A percentile compares a stretch with the other conserved stretches of the same genome.
Evolutionary conservation across 2,113 vertebrate species (phyloP).

Genomic region (Rhagologus leucostigma): DNA sequence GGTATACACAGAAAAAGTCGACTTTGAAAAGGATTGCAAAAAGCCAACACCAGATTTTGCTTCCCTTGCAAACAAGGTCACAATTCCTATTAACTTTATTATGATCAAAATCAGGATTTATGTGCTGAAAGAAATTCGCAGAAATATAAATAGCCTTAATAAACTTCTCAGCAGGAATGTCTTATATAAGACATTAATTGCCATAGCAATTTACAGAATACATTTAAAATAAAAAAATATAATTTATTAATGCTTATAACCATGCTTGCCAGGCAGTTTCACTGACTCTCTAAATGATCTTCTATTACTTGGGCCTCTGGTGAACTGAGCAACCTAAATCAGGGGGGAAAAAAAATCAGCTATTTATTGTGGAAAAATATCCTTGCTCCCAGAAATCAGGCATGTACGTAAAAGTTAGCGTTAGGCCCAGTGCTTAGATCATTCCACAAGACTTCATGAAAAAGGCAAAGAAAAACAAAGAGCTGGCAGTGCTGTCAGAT

Average conservation of each 20-base stretch:
- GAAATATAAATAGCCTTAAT: conserved; percentile 1
- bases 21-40: not conserved
- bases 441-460: not conserved
- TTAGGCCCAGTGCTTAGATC: not conserved
- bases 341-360: not conserved
- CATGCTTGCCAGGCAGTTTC: not conserved
- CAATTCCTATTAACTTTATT: not conserved
- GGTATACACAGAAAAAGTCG: not conserved
- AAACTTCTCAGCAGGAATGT: not conserved
- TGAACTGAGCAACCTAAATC: not conserved
- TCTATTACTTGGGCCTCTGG: not conserved
- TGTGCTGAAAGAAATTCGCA: not conserved
- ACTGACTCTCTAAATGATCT: not conserved
- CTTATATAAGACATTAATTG: not conserved
- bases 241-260: not conserved
- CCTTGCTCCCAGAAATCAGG: not conserved
- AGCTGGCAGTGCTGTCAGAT: not conserved
- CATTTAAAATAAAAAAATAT: not conserved
- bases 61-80: not conserved
- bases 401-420: not conserved
- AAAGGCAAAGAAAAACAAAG: not conserved
- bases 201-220: not conserved
- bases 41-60: not conserved
- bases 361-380: not conserved
- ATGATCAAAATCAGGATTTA: not conserved